Conservation (phyloP, 2,888 invertebrate genomes). For the Caenorhabditis doughertyi region DNA sequence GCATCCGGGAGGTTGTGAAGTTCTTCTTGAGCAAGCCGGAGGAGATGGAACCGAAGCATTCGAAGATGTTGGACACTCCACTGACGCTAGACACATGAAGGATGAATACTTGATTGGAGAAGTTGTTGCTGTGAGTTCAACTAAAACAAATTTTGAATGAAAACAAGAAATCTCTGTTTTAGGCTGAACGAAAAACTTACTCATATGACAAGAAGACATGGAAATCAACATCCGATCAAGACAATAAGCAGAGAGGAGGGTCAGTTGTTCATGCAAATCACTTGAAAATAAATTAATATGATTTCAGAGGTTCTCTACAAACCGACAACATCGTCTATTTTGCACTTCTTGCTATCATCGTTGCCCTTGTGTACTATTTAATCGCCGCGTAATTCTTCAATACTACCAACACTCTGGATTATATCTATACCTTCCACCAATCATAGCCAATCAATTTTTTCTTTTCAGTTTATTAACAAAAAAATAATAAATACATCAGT, state of each 20-base stretch:
- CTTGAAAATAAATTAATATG: neutral
- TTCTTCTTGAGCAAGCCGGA: conserved; percentile 82
- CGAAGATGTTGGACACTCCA: conserved; percentile 82
- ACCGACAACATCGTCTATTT: conserved; percentile 61
- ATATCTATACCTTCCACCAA: conserved; percentile 4
- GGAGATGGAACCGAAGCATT: conserved; percentile 82
- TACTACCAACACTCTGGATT: too few species aligned
- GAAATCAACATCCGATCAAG: conserved; percentile 49
- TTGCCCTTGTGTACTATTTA: conserved; percentile 79
- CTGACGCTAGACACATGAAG: conserved; percentile 81
- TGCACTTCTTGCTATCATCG: conserved; percentile 75
- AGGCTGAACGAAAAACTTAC: conserved; percentile 78
- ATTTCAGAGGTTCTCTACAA: conserved; percentile 43
- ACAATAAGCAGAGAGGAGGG: conserved; percentile 70
- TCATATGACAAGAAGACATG: conserved; percentile 80
- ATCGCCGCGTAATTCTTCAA: conserved; percentile 38
- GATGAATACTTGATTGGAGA: conserved; percentile 81
- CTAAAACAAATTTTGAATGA: neutral
- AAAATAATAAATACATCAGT: conserved; percentile 28
- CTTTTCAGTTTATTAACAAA: conserved; percentile 17
- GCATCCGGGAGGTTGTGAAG: conserved; percentile 83
- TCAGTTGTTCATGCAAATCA: neutral
- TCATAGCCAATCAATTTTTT: neutral
- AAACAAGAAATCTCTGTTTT: conserved; percentile 33
- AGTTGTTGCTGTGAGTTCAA: conserved; percentile 66